Base-by-base conservation (phyloP, 1,140 invertebrate species). In the Aphaenogaster rudis region DNA sequence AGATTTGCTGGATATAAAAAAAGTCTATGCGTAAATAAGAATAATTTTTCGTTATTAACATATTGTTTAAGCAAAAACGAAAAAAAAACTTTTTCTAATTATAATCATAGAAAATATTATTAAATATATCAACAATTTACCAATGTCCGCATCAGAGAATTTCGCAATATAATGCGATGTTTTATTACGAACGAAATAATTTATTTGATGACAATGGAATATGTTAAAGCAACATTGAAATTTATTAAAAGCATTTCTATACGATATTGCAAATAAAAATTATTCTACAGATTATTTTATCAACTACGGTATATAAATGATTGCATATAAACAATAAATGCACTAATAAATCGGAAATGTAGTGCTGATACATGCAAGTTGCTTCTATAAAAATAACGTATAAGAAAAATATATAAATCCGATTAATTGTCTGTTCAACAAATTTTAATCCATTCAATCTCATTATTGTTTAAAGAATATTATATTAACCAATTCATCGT, bases 211-310 rank as follows among this genome's bases (percentile, higher is more conserved):
- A 5, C 52, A 21, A 42, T 13, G n/a, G 9, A 74, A 39, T 76
- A 21, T 42, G 15, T 57, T 39, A 54, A 33, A 8, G 8, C 8
- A 42, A 61, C 28, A 52, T 57, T 36, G 6, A 42, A 54, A 74
- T 61, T 17, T 59, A 76, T 28, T 36, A 13, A 77, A 45, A 77
- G 9, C 7, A 0, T 78, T 15, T 48, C 57, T 63, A 4, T 63
- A 4, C 15, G 6, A 63, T 63, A 21, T 64, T 48, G 9, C 28
- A n/a, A 9, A 64, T 1, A 64, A 15, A 2, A 54, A 61, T 78
- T 77, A 76, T 57, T 42, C 7, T 59, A 17, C 28, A 63, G 9
- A 8, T 78, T n/a, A 33, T 21, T 63, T 48, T 63, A 64, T 64
- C 42, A 6, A 59, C 1, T n/a, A 54, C 3, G 9, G 3, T 28